Conservation (phyloP, 2,888 invertebrate species). For the Linhomoeus sp. region DNA sequence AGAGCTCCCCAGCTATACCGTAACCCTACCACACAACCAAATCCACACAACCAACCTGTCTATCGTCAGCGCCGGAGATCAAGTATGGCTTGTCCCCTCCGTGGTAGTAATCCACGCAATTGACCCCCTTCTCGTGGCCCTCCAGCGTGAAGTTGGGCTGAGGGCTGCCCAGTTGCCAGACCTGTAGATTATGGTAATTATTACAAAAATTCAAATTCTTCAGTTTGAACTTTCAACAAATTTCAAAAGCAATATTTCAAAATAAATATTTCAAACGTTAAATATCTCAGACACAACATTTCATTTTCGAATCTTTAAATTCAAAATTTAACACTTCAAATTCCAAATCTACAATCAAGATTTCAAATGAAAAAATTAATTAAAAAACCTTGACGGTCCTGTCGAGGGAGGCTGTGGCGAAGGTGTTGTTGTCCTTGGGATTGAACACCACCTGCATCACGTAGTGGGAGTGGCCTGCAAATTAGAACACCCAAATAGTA, state of each 20-base stretch:
- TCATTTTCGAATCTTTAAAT: too few relatives aligned
- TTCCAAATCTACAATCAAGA: too few relatives aligned
- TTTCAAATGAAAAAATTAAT: not conserved
- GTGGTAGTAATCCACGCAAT: conserved; percentile 96
- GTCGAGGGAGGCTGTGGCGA: conserved; percentile 95
- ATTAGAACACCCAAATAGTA: not conserved
- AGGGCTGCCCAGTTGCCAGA: conserved; percentile 95
- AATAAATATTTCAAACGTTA: not conserved
- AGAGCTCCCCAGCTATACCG: too few relatives aligned
- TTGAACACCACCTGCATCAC: conserved; percentile 99
- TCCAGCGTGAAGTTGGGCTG: conserved; percentile 92
- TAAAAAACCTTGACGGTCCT: conserved; percentile 63
- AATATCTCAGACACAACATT: too few relatives aligned
- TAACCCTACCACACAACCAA: too few relatives aligned
- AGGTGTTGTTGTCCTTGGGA: conserved; percentile 98
- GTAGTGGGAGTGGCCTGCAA: conserved; percentile 64
- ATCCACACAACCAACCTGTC: conserved; percentile 41
- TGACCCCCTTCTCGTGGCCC: conserved; percentile 91
- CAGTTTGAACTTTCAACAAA: not conserved
- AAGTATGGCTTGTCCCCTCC: conserved; percentile 97
- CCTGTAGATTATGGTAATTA: conserved; percentile 32
- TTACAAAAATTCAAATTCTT: not conserved
- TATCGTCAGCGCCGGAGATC: conserved; percentile 94
- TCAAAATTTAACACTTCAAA: too few relatives aligned
- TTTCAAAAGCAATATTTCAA: not conserved